These are phyloP conservation scores for Hoplodrina ambigua DNA, from an alignment of 2,888 invertebrate species.

Conservation along the genomic window DNA sequence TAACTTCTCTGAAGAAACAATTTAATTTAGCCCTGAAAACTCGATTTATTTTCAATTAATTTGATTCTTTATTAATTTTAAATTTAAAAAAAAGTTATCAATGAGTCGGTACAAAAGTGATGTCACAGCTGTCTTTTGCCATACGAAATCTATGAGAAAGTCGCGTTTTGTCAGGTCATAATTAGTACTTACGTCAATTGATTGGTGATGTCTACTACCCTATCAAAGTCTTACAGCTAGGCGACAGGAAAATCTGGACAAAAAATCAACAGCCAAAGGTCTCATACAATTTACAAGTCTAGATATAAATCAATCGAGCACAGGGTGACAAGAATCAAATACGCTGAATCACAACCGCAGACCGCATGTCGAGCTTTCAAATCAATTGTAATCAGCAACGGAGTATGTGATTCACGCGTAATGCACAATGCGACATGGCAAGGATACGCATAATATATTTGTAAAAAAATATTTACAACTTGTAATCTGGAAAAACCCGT, in stretches of 20 bases:
- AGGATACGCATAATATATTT: constrained; percentile 20
- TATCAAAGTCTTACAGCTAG: too few relatives aligned
- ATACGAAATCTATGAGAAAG: too few relatives aligned
- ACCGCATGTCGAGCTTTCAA: constrained; percentile 41
- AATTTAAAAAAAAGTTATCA: too few relatives aligned
- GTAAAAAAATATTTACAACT: constrained; percentile 43
- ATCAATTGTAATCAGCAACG: constrained; percentile 31
- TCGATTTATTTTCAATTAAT: too few relatives aligned
- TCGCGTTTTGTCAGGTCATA: too few relatives aligned
- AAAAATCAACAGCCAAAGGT: background rate
- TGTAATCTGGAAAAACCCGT: constrained; percentile 45
- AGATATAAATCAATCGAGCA: constrained; percentile 44
- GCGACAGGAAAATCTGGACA: constrained; percentile 1
- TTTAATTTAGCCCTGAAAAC: too few relatives aligned
- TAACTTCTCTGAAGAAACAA: too few relatives aligned
- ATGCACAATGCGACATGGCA: constrained; percentile 18
- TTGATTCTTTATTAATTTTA: too few relatives aligned
- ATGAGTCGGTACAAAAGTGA: too few relatives aligned
- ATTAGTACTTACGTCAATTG: too few relatives aligned
- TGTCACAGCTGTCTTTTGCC: too few relatives aligned
- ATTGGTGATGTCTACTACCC: too few relatives aligned
- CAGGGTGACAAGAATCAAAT: constrained; percentile 7
- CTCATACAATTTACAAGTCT: background rate
- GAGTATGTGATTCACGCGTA: constrained; percentile 29
- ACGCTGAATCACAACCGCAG: constrained; percentile 53